Conservation (phyloP, 2,113 vertebrate species). For the Hemiprocne comata region DNA sequence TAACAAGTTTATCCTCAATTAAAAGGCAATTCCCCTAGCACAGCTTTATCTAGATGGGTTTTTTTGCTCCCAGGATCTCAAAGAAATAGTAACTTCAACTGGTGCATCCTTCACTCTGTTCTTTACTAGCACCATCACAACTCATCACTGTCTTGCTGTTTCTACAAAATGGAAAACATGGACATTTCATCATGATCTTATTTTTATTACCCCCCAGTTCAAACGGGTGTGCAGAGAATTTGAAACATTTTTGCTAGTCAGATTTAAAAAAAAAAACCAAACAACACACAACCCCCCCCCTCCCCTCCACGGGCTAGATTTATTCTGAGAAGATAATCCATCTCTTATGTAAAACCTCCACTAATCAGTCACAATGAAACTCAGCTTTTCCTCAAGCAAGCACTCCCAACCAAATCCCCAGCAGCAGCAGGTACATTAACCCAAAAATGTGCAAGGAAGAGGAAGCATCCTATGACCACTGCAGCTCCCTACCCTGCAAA, state of each 20-base stretch:
- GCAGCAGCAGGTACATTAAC: not conserved
- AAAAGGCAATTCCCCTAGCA: not conserved
- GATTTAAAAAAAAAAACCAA: not conserved
- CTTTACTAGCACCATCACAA: not conserved
- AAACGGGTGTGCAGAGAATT: not conserved
- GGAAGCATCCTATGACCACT: not conserved
- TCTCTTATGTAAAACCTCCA: slow-evolving; percentile 51
- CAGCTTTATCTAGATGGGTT: not conserved
- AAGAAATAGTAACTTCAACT: not conserved
- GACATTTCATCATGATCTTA: not conserved
- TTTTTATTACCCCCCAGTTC: not conserved
- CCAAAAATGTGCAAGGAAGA: not conserved
- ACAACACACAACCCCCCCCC: not conserved
- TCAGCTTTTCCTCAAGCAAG: not conserved
- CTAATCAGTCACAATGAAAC: not conserved
- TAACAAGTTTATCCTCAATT: not conserved
- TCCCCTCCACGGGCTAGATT: not conserved
- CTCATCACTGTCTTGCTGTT: not conserved
- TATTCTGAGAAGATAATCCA: slow-evolving; percentile 41
- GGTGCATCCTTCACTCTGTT: not conserved
- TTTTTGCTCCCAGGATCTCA: not conserved
- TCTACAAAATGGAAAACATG: not conserved
- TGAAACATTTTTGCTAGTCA: not conserved
- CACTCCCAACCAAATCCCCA: slow-evolving; percentile 8
- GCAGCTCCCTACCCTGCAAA: not conserved